phyloP scores from a whole-genome alignment of 1,140 invertebrate species.

The Latrodectus geometricus region DNA sequence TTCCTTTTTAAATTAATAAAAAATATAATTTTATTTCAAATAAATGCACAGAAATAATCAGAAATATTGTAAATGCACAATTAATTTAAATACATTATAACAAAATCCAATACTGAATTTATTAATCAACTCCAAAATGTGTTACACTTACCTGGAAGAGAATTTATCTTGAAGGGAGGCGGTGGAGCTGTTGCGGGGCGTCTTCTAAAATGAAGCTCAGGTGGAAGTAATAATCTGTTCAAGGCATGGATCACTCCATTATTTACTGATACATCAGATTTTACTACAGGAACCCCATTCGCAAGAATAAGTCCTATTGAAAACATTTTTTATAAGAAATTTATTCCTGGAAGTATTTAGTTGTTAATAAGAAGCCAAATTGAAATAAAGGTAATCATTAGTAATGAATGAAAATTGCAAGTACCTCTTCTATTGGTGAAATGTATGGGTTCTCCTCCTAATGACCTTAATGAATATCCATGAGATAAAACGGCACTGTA shows the following conservation, averaged over 20 bases:
- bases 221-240: conserved; percentile 44
- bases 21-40: too few species aligned
- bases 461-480: conserved; percentile 29
- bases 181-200: conserved; percentile 31
- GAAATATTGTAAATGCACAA: too few species aligned
- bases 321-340: neutral
- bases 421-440: conserved; percentile 51
- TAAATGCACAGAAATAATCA: too few species aligned
- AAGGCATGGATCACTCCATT: conserved; percentile 59
- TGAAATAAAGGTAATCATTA: too few species aligned
- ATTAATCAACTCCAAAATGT: too few species aligned
- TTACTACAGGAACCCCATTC: conserved; percentile 43
- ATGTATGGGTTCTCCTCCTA: conserved; percentile 39
- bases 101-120: too few species aligned
- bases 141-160: conserved; percentile 1
- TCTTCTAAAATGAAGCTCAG: conserved; percentile 21
- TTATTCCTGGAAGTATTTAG: too few species aligned
- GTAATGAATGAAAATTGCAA: too few species aligned
- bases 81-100: too few species aligned
- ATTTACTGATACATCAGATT: conserved; percentile 47
- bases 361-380: too few species aligned
- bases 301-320: conserved; percentile 45
- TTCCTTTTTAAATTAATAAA: too few species aligned
- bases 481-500: conserved; percentile 53
- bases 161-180: neutral